phyloP scores from a whole-genome alignment of 2,797 vertebrate species.

The Danio aesculapii region DNA sequence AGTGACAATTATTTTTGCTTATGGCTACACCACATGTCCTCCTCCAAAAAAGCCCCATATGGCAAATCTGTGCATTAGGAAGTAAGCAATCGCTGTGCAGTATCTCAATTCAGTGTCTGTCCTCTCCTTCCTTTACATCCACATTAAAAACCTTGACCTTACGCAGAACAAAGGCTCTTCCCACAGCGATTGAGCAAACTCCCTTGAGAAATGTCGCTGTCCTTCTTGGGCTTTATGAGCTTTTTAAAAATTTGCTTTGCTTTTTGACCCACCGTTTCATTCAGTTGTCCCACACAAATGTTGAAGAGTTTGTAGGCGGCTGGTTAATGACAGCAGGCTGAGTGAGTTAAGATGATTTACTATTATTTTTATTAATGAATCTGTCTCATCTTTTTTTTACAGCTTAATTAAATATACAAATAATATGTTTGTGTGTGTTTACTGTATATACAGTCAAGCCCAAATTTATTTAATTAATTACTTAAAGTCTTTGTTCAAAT shows the following conservation, averaged over 20 bases:
- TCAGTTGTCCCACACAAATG: slow-evolving; percentile 16
- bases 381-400: too few relatives aligned
- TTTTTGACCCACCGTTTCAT: slow-evolving; percentile 14
- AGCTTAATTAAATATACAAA: too few relatives aligned
- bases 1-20: neutral
- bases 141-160: slow-evolving; percentile 25
- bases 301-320: slow-evolving; percentile 5
- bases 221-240: neutral
- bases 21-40: slow-evolving; percentile 23
- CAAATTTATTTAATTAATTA: too few relatives aligned
- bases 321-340: neutral
- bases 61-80: slow-evolving; percentile 41
- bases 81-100: neutral
- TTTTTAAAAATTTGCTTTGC: slow-evolving; percentile 20
- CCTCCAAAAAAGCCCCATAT: slow-evolving; percentile 20
- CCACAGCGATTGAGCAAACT: neutral
- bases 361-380: too few relatives aligned
- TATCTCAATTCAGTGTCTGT: slow-evolving; percentile 23
- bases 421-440: too few relatives aligned
- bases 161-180: slow-evolving; percentile 13
- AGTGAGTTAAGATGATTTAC: neutral
- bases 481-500: too few relatives aligned
- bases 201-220: slow-evolving; percentile 20
- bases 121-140: slow-evolving; percentile 22
- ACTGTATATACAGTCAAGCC: too few relatives aligned